Evolutionary conservation across 2,888 invertebrate genomes (phyloP).

Genomic region (Volucella inanis): DNA sequence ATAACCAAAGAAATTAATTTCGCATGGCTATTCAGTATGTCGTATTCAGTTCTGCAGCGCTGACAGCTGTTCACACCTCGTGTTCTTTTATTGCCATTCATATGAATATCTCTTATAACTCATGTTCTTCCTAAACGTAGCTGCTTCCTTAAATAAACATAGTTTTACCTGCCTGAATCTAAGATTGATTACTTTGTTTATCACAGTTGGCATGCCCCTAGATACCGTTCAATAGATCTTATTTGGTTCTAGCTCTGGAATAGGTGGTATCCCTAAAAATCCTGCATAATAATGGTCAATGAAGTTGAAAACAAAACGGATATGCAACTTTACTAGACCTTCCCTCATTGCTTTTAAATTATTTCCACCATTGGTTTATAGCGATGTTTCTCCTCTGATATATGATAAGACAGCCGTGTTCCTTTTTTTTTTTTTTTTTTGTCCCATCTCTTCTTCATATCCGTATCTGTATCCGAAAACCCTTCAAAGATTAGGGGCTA

Average conservation of each 20-base stretch:
- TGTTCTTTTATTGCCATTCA: constrained; percentile 9
- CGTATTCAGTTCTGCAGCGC: constrained; percentile 22
- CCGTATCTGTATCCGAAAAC: constrained; percentile 4
- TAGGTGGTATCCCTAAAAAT: background rate
- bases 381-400: background rate
- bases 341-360: constrained; percentile 27
- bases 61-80: constrained; percentile 37
- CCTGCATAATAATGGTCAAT: background rate
- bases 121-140: constrained; percentile 12
- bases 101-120: constrained; percentile 12
- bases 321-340: constrained; percentile 30
- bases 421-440: background rate
- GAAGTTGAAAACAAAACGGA: constrained; percentile 9
- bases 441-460: background rate
- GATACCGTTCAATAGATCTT: background rate
- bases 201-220: constrained; percentile 11
- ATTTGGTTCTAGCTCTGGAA: background rate
- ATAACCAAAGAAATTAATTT: constrained; percentile 49
- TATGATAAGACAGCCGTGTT: constrained; percentile 9
- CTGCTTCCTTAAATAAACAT: background rate
- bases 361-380: constrained; percentile 10
- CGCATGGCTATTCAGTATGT: constrained; percentile 43
- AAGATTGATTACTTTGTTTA: constrained; percentile 62
- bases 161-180: constrained; percentile 52
- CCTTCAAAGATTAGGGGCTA: constrained; percentile 36